A percentile compares a stretch with the other conserved stretches of the same genome.
phyloP scores from a whole-genome alignment of 1,140 invertebrate species.

The Drosophila melanogaster region Release_6_plus_ISO1_MT NT_033777.3:5226001-5226500 shows the following conservation, averaged over 20 bases:
- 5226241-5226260: background rate
- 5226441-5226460: constrained; percentile 94
- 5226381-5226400: constrained; percentile 90
- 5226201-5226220: constrained; percentile 11
- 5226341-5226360: constrained; percentile 92
- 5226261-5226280: constrained; percentile 78
- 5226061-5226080: no score
- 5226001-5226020: no score
- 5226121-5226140: no score
- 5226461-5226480: constrained; percentile 90
- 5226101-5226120: no score
- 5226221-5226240: constrained; percentile 21
- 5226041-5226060: no score
- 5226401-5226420: constrained; percentile 94
- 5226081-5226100: no score
- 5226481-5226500: constrained; percentile 88
- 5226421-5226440: constrained; percentile 93
- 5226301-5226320: constrained; percentile 86
- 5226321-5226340: constrained; percentile 93
- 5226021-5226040: no score
- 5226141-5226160: no score
- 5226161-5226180: background rate
- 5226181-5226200: constrained; percentile 14
- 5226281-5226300: constrained; percentile 84
- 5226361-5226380: constrained; percentile 91